Evolutionary conservation across 2,797 vertebrate species (phyloP), one percentile per base, ranked within the genome.

Genomic region (Alcedo quadribrachys): DNA sequence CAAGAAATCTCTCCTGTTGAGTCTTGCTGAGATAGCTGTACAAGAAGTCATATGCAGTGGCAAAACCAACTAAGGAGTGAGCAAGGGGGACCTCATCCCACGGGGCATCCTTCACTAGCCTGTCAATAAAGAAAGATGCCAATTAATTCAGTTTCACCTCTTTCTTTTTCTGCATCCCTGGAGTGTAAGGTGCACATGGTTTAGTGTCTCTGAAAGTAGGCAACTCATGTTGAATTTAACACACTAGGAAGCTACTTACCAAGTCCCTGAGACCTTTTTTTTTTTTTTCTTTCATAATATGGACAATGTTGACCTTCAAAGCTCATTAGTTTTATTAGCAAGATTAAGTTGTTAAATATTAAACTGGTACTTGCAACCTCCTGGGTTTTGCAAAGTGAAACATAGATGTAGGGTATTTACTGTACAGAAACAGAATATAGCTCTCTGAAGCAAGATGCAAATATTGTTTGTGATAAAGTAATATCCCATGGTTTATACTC

Each of bases 71-170:
- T 96, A 99, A 96, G 61, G 99, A 99, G 97, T 99, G 99, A 13
- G 99, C 99, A 48, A 99, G 94, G 1, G 99, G 99, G n/a, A 99
- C 99, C 73, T 99, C 99, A 95, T 99, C 99, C 99, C 99, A 99
- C 0, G 99, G 99, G 18, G 99, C 99, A 33, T 99, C 99, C 96
- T 99, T 99, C 69, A 99, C 99, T 96, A 99, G 95, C 99, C 99
- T 99, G 97, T 79, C 95, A 97, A 95, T 94, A 84, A 90, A 95
- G 12, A 90, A 79, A 93, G 51, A 76, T 1, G 4, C 7, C 62
- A 90, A 33, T 95, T 92, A 97, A 71, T 50, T 35, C 17, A 86
- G 58, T 37, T 87, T 58, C 58, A 57, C 6, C 15, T 35, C 42
- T 12, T 50, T 65, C 30, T n/a, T 68, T 50, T 87, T 65, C 24